Evolutionary conservation across 1,140 invertebrate genomes (phyloP), one percentile per base, ranked within the genome.

Genomic region (Telenomus remus): DNA sequence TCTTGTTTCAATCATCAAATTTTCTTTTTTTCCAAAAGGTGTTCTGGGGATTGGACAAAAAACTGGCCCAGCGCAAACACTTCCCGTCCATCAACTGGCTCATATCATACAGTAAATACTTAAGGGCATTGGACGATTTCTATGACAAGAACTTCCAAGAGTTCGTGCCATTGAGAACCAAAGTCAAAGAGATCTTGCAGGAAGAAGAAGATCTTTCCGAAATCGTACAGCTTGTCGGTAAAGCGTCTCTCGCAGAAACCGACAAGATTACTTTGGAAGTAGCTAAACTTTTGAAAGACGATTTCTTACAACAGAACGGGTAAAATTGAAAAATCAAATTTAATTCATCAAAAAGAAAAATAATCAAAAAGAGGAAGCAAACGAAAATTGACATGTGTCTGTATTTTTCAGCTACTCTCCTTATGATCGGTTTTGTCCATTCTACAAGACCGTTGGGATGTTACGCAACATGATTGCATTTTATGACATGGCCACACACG

Each of bases 71-170:
- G 89, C 92, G 98, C 70, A 99, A 99, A 89, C 98, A 99, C 90
- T 99, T 99, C 91, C 98, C 98, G 39, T 99, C 98, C 59, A 97
- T 99, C 87, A 99, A 99, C 89, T 99, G 98, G 98, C 92, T 99
- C 57, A 99, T 99, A 86, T 99, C 97, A 0, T 99, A 99, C 92
- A 97, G 95, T 89, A 99, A 99, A 91, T 99, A 99, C 89, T 95
- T 96, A 89, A 93, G 97, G 77, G 97, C 98, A 56, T 90, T 99
- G 73, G 98, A 99, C 85, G 98, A 99, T 83, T 99, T 97, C 90
- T 99, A 99, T 88, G 98, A 99, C 82, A 98, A 98, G 90, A 97
- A 98, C 89, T 99, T 96, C 91, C 91, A 92, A n/a, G 98, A 99
- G 83, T 99, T 99, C 88, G 96, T 99, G n/a, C 94, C 97, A 9